Conservation (phyloP, 1,140 invertebrate species). For the Zaprionus gabonicus region DNA sequence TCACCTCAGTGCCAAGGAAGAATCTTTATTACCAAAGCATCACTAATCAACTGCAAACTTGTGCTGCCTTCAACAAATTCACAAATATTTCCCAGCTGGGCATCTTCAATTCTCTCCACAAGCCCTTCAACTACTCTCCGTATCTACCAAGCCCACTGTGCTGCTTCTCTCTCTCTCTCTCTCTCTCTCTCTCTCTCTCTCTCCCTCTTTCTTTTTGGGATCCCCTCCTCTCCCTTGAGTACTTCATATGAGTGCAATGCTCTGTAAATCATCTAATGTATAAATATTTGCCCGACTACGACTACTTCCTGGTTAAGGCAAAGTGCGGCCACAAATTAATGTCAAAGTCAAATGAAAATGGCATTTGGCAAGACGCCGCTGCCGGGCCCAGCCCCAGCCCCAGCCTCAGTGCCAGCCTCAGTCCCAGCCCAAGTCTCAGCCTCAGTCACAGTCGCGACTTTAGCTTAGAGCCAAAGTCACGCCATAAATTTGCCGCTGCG, state of each 20-base stretch:
- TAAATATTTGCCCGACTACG: conserved; percentile 46
- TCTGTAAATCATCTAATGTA: conserved; percentile 54
- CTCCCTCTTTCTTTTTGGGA: not conserved
- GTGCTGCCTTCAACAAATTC: not conserved
- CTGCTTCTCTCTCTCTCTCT: not conserved
- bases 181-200: not conserved
- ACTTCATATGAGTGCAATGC: conserved; percentile 41
- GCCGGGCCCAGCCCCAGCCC: conserved; percentile 10
- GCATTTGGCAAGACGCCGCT: conserved; percentile 60
- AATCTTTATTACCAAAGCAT: not conserved
- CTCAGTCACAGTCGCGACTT: conserved; percentile 23
- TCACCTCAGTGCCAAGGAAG: no score
- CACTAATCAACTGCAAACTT: not conserved
- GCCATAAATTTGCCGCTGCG: conserved; percentile 72
- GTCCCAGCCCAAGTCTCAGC: conserved; percentile 21
- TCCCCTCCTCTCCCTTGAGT: not conserved
- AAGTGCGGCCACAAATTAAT: conserved; percentile 80
- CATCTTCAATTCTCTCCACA: not conserved
- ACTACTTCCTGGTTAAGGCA: conserved; percentile 78
- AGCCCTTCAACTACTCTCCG: not conserved
- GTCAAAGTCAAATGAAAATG: conserved; percentile 82
- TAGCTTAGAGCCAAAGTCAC: conserved; percentile 58
- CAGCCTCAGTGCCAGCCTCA: conserved; percentile 13
- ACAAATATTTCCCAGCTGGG: not conserved
- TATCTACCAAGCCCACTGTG: not conserved